Evolutionary conservation across 2,888 invertebrate species (phyloP).

Genomic region (Congeria kusceri): DNA sequence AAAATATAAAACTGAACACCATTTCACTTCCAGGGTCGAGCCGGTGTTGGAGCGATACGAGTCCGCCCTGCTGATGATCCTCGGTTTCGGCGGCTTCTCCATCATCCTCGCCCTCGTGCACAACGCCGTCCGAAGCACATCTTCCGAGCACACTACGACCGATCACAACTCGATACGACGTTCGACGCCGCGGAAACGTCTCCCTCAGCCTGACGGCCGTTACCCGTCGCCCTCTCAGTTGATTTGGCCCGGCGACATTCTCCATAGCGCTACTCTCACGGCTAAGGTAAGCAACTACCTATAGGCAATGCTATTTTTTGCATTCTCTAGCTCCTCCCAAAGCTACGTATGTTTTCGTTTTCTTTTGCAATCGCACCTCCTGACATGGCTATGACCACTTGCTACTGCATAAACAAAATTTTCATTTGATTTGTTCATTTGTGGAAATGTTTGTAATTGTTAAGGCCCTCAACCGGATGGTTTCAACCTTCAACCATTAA

Average conservation of each 20-base stretch:
- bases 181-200: conserved; percentile 77
- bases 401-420: no score
- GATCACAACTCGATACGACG: conserved; percentile 74
- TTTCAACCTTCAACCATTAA: no score
- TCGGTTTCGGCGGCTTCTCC: conserved; percentile 77
- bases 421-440: no score
- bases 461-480: no score
- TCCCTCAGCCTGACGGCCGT: conserved; percentile 75
- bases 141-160: conserved; percentile 73
- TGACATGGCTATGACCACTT: no score
- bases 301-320: no score
- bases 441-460: no score
- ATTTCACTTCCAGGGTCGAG: no score
- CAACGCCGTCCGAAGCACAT: conserved; percentile 70
- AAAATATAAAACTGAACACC: no score
- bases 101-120: conserved; percentile 72
- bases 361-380: no score
- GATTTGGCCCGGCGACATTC: conserved; percentile 76
- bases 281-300: conserved; percentile 75
- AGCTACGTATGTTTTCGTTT: no score
- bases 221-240: conserved; percentile 76
- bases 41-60: conserved; percentile 70
- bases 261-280: conserved; percentile 74
- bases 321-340: no score
- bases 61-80: conserved; percentile 67